Percentiles rank a stretch among this genome's conserved stretches.
These are phyloP conservation scores for Zosterops lateralis DNA, from an alignment of 2,113 vertebrate species.

Conservation along the genomic window DNA sequence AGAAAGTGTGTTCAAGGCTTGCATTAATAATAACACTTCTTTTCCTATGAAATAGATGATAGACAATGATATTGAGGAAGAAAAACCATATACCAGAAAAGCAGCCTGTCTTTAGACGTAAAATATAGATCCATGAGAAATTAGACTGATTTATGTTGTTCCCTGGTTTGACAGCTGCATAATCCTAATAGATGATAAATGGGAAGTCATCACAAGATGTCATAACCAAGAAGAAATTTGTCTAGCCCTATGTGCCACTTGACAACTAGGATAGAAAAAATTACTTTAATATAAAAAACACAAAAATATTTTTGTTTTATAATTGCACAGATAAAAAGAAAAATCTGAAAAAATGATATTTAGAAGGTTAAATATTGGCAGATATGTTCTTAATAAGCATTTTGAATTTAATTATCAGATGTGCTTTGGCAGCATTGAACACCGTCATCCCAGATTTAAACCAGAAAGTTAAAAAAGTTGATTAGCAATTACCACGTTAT, in stretches of 20 bases:
- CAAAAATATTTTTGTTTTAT: not conserved
- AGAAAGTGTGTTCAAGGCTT: constrained; percentile 90
- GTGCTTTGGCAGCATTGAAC: not conserved
- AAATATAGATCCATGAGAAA: not conserved
- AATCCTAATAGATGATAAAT: not conserved
- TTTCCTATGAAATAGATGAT: constrained; percentile 81
- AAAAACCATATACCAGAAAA: not conserved
- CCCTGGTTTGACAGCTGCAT: not conserved
- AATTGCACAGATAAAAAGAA: not conserved
- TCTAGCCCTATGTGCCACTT: not conserved
- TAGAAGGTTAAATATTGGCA: not conserved
- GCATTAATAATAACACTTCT: constrained; percentile 96
- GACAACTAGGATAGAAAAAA: not conserved
- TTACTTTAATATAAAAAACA: not conserved
- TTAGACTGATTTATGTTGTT: not conserved
- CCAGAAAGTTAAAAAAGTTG: not conserved
- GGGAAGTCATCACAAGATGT: not conserved
- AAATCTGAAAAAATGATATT: not conserved
- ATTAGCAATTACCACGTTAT: not conserved
- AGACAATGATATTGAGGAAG: not conserved
- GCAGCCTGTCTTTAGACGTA: not conserved
- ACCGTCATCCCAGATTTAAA: not conserved
- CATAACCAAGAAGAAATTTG: not conserved
- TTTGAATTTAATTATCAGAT: not conserved
- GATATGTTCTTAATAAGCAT: not conserved